A percentile compares a stretch with the other conserved stretches of the same genome.
These are phyloP conservation scores for Labroides dimidiatus DNA, from an alignment of 2,797 vertebrate genomes.

Conservation along the genomic window DNA sequence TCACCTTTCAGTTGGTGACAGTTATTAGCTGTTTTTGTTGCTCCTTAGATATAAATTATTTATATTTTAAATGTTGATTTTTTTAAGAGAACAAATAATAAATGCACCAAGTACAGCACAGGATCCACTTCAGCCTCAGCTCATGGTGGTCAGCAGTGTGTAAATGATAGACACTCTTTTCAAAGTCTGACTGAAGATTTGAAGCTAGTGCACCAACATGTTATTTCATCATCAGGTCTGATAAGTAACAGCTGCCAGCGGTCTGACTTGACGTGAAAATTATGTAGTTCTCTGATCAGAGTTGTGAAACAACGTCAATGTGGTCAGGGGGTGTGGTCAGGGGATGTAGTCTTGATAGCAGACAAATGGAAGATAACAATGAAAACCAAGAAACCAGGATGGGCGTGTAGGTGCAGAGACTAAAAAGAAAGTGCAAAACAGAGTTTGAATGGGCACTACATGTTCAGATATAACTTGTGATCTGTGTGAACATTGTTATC, in stretches of 20 bases:
- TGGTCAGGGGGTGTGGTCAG: neutral
- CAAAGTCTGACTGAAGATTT: neutral
- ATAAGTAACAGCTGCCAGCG: slow-evolving; percentile 31
- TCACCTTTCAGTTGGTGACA: slow-evolving; percentile 12
- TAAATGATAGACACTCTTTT: neutral
- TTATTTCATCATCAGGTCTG: slow-evolving; percentile 14
- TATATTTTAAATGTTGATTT: slow-evolving; percentile 11
- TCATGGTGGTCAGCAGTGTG: neutral
- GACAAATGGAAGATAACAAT: neutral
- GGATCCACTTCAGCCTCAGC: neutral
- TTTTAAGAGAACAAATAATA: neutral
- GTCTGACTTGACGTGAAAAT: slow-evolving; percentile 11
- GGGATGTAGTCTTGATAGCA: neutral
- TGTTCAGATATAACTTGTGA: no score
- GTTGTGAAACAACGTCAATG: slow-evolving; percentile 10
- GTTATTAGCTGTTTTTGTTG: neutral
- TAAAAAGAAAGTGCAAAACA: neutral
- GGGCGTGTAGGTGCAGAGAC: neutral
- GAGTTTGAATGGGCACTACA: neutral
- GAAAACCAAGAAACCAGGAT: neutral
- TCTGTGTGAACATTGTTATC: no score
- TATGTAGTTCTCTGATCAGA: neutral
- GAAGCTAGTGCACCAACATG: neutral
- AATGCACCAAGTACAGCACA: neutral
- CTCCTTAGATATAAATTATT: slow-evolving; percentile 1